Base-by-base conservation (phyloP, 2,113 vertebrate species). In the Psittacula cyanocephala region DNA sequence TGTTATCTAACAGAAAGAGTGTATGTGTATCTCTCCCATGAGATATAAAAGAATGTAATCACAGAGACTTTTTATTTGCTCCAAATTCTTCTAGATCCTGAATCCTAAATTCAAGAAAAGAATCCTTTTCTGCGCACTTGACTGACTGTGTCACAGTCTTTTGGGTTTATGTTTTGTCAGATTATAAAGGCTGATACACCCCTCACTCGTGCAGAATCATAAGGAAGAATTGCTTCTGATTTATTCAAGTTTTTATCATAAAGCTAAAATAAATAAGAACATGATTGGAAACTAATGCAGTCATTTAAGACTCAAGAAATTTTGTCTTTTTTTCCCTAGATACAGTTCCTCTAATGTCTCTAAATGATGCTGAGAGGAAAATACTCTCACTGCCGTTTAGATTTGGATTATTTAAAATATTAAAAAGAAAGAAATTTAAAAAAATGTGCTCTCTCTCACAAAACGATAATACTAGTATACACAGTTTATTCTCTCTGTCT, bases 371-470 rank as follows among this genome's bases (percentile, higher is more conserved):
- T 82, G 53, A 95, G 88, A 96, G 74, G 94, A 94, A 96, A 97
- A 95, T 81, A 89, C 57, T 97, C 88, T 81, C 79, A 95, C 88
- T 95, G 89, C 64, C 55, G 78, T 94, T 65, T 96, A 97, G 93
- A 92, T 96, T 96, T 96, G 44, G 50, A 94, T 95, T 97, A 93
- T 89, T 97, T 96, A 97, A 96, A 94, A 93, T 96, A 96, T 96
- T 95, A 96, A 35, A 87, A 95, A 12, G 27, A 44, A 94, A 65
- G 18, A 57, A 68, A 3, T 8, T 37, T 89, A 6, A 85, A 37
- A 83, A 39, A 63, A 37, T 9, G 2, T 15, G 11, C 0, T 31
- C 5, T 71, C 13, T 71, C 11, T 81, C 47, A 81, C 59, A 72
- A 89, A 86, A 13, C 1, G 12, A 24, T 27, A 41, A 33, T 35